Conservation (phyloP, 2,888 invertebrate genomes). For the Apocheima hispidaria region DNA sequence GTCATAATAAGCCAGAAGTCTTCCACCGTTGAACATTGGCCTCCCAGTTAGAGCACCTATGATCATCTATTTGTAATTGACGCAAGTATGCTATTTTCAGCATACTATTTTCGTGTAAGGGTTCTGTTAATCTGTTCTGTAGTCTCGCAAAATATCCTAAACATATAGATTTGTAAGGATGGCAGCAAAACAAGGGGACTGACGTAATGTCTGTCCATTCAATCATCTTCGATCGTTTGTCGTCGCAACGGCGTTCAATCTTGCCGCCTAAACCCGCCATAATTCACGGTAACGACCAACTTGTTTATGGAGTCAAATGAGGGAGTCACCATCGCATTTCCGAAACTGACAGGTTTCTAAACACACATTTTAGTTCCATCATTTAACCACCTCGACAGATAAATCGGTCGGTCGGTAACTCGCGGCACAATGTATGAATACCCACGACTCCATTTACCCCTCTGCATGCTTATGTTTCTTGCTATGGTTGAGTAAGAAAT, state of each 20-base stretch:
- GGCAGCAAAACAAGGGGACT: slow-evolving; percentile 31
- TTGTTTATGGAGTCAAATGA: not conserved
- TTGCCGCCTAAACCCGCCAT: slow-evolving; percentile 29
- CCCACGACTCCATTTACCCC: slow-evolving; percentile 12
- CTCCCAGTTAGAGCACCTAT: too few relatives aligned
- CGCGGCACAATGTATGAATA: slow-evolving; percentile 22
- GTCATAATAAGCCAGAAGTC: too few relatives aligned
- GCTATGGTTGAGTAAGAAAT: slow-evolving; percentile 16
- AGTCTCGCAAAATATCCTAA: not conserved
- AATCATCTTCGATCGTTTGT: slow-evolving; percentile 39
- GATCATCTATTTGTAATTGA: too few relatives aligned
- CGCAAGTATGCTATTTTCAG: not conserved
- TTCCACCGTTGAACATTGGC: too few relatives aligned
- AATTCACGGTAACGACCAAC: slow-evolving; percentile 14
- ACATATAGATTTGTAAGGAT: slow-evolving; percentile 23
- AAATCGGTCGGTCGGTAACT: slow-evolving; percentile 3
- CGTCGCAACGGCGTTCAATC: slow-evolving; percentile 33
- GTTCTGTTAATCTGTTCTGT: not conserved
- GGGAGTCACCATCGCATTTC: not conserved
- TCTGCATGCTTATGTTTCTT: not conserved
- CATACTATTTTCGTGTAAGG: not conserved
- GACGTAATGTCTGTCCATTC: slow-evolving; percentile 36
- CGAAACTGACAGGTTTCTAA: not conserved
- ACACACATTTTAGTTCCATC: not conserved
- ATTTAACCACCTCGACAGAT: not conserved